These are phyloP conservation scores for Papilio glaucus DNA, from an alignment of 1,140 invertebrate species.

Conservation along the genomic window DNA sequence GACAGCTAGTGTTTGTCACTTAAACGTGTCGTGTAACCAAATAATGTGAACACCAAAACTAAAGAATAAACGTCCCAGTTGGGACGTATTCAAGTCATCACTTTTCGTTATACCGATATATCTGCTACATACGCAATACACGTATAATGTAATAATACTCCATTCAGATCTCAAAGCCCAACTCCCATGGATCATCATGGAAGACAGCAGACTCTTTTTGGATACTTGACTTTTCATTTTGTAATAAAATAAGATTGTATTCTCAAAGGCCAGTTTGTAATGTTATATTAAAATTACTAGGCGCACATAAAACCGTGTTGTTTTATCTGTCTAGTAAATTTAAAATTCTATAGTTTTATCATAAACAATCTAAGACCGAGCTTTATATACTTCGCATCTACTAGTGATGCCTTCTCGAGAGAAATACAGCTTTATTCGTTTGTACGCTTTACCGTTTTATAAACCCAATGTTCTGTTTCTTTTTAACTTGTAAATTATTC, in stretches of 20 bases:
- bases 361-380: conserved; percentile 32
- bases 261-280: neutral
- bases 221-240: neutral
- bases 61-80: too few species aligned
- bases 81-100: too few species aligned
- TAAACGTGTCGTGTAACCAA: too few species aligned
- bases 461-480: conserved; percentile 45
- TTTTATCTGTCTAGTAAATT: neutral
- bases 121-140: too few species aligned
- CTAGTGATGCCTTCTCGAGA: conserved; percentile 40
- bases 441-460: conserved; percentile 1
- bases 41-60: too few species aligned
- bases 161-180: too few species aligned
- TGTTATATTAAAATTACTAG: neutral
- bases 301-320: neutral
- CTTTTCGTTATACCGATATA: too few species aligned
- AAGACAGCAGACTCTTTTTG: neutral
- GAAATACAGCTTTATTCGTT: conserved; percentile 13
- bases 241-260: neutral
- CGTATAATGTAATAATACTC: too few species aligned
- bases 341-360: conserved; percentile 1
- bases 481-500: conserved; percentile 10
- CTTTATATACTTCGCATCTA: conserved; percentile 44
- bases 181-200: neutral
- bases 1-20: too few species aligned